Evolutionary conservation across 2,888 invertebrate genomes (phyloP), one percentile per base, ranked within the genome.

Genomic region (Ennomos fuscantarius): DNA sequence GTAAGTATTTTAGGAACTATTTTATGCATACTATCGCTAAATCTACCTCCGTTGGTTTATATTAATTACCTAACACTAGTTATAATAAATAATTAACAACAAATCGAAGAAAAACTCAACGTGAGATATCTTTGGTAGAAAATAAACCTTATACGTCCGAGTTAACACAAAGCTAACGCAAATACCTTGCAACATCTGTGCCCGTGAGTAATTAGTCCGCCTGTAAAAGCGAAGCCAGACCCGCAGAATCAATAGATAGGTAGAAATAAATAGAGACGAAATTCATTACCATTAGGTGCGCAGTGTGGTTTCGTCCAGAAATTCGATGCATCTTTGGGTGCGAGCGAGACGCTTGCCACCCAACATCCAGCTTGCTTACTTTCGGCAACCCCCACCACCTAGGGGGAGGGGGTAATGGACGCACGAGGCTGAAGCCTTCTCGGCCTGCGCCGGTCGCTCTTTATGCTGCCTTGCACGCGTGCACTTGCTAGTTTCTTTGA

Each of bases 401-500:
- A 64, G 71, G 62, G 68, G 62, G 70, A 67, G 82, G 82, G 84
- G 84, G 89, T 88, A 88, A 90, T 89, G 91, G 91, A 91, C 91
- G 91, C 91, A 90, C 80, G 86, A 86, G 85, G 86, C 87, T 24
- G 24, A 24, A 24, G 24, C 5, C 24, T 86, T 84, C 81, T 82
- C 86, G 82, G 84, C 81, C 82, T 84, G 83, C 82, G 78, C 79
- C 82, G 81, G 71, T 79, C 85, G 82, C 86, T 88, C 87, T 89
- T 87, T 89, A 88, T 85, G 86, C 82, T 75, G 78, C 84, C 85
- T 81, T 82, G 85, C 84, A 88, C 87, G 90, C 91, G 89, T 90
- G 84, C 87, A 86, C 89, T 89, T 86, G 86, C 85, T 84, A 84
- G 81, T 89, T 90, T 91, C 91, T 90, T 90, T 89, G 88, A 84